Base-by-base conservation (phyloP, 2,797 vertebrate species). In the Anas flavirostris region DNA sequence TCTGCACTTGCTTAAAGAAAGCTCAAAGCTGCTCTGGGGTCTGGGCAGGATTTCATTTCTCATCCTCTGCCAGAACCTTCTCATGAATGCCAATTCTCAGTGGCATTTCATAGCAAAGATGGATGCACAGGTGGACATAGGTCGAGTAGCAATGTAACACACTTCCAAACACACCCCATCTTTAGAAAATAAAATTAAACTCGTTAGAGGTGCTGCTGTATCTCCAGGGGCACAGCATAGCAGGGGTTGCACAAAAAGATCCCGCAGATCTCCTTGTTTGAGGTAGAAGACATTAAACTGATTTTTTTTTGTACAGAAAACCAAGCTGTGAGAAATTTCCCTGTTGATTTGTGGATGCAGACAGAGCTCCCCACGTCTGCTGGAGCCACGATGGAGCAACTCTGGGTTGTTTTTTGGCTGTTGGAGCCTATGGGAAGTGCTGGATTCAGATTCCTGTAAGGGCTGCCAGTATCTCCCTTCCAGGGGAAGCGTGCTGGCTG, bases 31-130 rank as follows among this genome's bases (percentile, higher is more conserved):
- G 58, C 44, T 69, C 50, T 64, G 81, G 70, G 2, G 19, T 6
- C 33, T 9, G 8, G 1, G 1, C 1, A 4, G n/a, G 43, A 44
- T 70, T 76, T 76, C 1, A 1, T 50, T 76, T 39, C 62, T 37
- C 66, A 14, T 3, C 10, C 39, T 18, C 67, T 67, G 68, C 19
- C 19, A 39, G 14, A 41, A 0, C 7, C 39, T 69, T 19, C 37
- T 64, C 44, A 35, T 26, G 35, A 73, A 63, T 50, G 26, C 19
- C 39, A 41, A 37, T 53, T 83, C 39, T 64, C 58, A 21, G 16
- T 2, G 63, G 16, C 3, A 26, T 52, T 78, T 86, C 25, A 48
- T 28, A 59, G n/a, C 53, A 21, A 68, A 84, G 39, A 50, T 2
- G 66, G 50, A 52, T 7, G 37, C 69, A 59, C 46, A 73, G n/a